Evolutionary conservation across 2,113 vertebrate species (phyloP).

Genomic region (Himantopus leucocephalus): DNA sequence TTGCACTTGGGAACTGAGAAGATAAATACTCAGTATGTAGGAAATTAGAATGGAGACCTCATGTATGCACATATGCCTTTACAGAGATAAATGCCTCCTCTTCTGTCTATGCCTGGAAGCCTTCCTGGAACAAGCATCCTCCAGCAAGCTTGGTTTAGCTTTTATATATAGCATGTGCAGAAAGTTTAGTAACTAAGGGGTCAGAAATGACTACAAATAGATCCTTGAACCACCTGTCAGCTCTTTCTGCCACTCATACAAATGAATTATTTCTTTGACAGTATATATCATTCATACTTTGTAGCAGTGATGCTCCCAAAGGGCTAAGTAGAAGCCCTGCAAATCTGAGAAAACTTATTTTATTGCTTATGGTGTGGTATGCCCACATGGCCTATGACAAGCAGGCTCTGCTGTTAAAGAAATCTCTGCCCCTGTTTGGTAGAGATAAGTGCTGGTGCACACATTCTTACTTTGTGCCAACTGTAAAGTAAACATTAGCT

Average conservation of each 20-base stretch:
- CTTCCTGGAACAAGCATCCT: neutral
- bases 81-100: neutral
- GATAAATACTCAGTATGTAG: neutral
- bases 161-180: neutral
- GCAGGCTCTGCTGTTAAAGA: neutral
- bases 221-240: neutral
- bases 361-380: neutral
- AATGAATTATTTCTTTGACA: neutral
- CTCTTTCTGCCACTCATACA: neutral
- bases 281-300: neutral
- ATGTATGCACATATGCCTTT: neutral
- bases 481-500: neutral
- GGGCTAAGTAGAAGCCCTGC: neutral
- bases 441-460: neutral
- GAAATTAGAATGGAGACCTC: neutral
- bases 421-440: neutral
- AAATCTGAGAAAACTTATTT: neutral
- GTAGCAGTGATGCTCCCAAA: neutral
- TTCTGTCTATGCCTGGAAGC: neutral
- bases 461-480: neutral
- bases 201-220: neutral
- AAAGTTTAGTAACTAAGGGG: neutral
- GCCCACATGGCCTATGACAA: neutral
- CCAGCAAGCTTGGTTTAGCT: neutral
- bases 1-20: neutral